A percentile compares a stretch with the other conserved stretches of the same genome.
These are phyloP conservation scores for Ichneumoninae sp. DNA, from an alignment of 2,888 invertebrate genomes.

Conservation along the genomic window DNA sequence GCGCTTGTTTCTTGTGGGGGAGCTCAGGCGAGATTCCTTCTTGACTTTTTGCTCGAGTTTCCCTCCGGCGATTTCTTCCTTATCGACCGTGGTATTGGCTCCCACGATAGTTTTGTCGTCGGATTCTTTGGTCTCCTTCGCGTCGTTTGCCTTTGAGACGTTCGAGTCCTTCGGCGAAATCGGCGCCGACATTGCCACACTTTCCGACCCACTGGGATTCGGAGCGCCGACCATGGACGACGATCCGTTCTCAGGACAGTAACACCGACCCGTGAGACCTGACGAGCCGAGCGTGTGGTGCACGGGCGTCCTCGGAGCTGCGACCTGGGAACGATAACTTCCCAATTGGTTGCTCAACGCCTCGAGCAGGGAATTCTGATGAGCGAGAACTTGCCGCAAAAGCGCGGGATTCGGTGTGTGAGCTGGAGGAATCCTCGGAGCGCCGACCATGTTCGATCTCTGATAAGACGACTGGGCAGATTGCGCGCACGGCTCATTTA, in stretches of 20 bases:
- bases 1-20: conserved; percentile 3
- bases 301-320: background rate
- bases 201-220: conserved; percentile 2
- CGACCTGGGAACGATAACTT: conserved; percentile 15
- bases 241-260: background rate
- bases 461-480: background rate
- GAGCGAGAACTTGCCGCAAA: conserved; percentile 43
- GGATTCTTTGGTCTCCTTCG: background rate
- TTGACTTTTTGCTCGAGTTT: background rate
- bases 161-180: background rate
- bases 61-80: background rate
- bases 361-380: conserved; percentile 57
- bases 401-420: background rate
- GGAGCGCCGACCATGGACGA: background rate
- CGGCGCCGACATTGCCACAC: background rate
- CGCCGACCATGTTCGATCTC: background rate
- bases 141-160: background rate
- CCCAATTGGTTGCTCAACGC: conserved; percentile 37
- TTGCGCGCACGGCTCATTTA: background rate
- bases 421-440: background rate
- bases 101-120: background rate
- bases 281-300: conserved; percentile 19
- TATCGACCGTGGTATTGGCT: background rate
- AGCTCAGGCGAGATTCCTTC: conserved; percentile 5
- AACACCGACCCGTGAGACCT: conserved; percentile 18